A percentile compares a stretch with the other conserved stretches of the same genome.
These are phyloP conservation scores for Nasonovia ribisnigri DNA, from an alignment of 2,888 invertebrate species.

Conservation along the genomic window DNA sequence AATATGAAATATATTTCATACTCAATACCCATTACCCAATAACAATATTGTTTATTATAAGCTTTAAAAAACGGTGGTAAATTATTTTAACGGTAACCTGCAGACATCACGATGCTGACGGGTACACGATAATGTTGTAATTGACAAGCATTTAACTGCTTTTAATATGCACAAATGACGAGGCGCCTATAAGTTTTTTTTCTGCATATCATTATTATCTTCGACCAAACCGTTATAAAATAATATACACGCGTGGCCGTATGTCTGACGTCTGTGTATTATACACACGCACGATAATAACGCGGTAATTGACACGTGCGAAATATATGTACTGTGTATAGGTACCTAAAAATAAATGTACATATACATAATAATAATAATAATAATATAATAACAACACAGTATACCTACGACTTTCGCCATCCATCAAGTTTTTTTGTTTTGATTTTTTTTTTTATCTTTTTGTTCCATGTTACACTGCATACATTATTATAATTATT, in stretches of 20 bases:
- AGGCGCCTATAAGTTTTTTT: neutral
- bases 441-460: conserved; percentile 26
- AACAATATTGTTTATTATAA: neutral
- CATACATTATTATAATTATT: conserved; percentile 57
- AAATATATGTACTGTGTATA: neutral
- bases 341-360: neutral
- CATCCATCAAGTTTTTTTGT: conserved; percentile 54
- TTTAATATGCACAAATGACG: conserved; percentile 9
- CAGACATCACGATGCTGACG: neutral
- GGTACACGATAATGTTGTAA: neutral
- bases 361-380: neutral
- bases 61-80: no score
- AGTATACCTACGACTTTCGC: conserved; percentile 52
- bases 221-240: neutral
- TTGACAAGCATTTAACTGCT: conserved; percentile 13
- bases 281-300: neutral
- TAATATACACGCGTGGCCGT: neutral
- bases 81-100: neutral
- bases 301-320: conserved; percentile 50
- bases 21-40: neutral
- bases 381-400: neutral
- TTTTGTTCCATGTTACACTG: conserved; percentile 18
- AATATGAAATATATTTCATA: neutral
- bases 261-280: neutral
- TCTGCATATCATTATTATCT: neutral